Evolutionary conservation across 2,888 invertebrate genomes (phyloP), one percentile per base, ranked within the genome.

Genomic region (Branchellion lobata): DNA sequence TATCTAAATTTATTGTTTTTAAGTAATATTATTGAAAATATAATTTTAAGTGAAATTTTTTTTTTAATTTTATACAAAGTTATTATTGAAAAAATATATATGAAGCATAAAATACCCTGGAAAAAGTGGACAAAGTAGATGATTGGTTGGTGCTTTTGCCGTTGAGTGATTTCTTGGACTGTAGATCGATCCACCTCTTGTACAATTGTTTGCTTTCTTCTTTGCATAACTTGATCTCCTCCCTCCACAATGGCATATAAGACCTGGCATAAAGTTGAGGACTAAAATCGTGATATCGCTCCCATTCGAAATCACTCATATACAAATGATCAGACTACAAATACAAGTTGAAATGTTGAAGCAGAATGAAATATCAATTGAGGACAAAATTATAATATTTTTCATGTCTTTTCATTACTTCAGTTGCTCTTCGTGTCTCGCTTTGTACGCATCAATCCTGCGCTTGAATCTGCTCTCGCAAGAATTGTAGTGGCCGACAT

Each of bases 391-490:
- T n/a, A n/a, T n/a, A n/a, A n/a, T n/a, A n/a, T n/a, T n/a, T 24
- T 57, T 57, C 24, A 57, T 14, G 3, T 24, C 5, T 24, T 57
- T 24, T 57, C 24, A 57, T 18, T 57, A 57, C 61, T n/a, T 57
- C 5, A 57, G n/a, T n/a, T 57, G 61, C 21, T 57, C 61, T 24
- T 57, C 61, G n/a, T 57, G 61, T 57, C 61, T 57, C 3, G 61
- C n/a, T 24, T 57, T 57, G n/a, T 57, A 57, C 3, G 61, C n/a
- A 14, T 57, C 61, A n/a, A 57, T 57, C 5, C 61, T 18, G 8
- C 61, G 61, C 61, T 57, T 57, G 24, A 57, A 57, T 57, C 61
- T 57, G 21, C 61, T 57, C 24, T 57, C 61, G 24, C 61, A 57
- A 57, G 61, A 57, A n/a, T 57, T 57, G 24, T 57, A 57, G 5